A percentile compares a stretch with the other conserved stretches of the same genome.
Evolutionary conservation across 2,797 vertebrate species (phyloP).

Genomic region (Zonotrichia albicollis): DNA sequence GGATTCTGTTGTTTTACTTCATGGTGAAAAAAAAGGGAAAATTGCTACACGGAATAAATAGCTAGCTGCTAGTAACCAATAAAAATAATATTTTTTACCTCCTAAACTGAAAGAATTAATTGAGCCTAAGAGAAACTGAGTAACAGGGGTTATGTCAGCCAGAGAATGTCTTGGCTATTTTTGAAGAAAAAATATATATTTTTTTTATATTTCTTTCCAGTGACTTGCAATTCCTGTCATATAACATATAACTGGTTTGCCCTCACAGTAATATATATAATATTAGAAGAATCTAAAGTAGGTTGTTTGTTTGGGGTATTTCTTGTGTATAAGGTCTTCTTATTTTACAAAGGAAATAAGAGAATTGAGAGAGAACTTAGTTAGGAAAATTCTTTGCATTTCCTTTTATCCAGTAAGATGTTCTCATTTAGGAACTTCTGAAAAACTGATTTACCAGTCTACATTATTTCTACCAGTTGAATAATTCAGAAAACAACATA

Average conservation of each 20-base stretch:
- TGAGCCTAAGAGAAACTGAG: background rate
- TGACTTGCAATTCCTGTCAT: background rate
- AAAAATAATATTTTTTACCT: background rate
- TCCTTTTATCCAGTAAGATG: background rate
- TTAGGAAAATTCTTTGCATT: background rate
- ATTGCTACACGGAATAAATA: background rate
- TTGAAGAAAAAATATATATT: background rate
- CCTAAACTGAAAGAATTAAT: background rate
- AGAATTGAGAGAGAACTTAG: background rate
- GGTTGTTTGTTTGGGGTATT: background rate
- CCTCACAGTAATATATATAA: background rate
- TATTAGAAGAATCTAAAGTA: background rate
- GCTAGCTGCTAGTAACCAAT: background rate
- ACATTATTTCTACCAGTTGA: conserved; percentile 7
- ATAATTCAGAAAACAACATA: background rate
- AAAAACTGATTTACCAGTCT: background rate
- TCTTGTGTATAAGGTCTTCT: background rate
- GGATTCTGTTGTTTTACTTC: background rate
- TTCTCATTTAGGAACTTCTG: background rate
- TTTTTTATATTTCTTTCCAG: background rate
- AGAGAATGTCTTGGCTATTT: background rate
- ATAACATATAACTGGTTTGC: background rate
- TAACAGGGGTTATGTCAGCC: background rate
- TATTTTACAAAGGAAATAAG: background rate
- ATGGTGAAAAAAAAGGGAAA: background rate